Conservation (phyloP, 2,113 vertebrate genomes). For the Chloebia gouldiae region DNA sequence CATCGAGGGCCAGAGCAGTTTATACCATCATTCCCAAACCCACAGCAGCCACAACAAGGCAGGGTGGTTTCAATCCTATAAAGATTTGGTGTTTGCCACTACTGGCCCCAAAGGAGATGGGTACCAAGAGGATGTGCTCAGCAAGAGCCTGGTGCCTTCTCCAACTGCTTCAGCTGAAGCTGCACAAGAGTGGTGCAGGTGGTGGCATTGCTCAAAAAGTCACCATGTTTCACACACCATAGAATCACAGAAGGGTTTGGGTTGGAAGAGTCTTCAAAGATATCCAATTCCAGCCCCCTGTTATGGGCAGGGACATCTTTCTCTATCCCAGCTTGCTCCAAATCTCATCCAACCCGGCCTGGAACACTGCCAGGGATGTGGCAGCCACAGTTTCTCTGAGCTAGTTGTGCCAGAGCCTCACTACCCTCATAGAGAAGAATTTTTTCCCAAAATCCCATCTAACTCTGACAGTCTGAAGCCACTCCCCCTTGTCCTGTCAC, state of each 20-base stretch:
- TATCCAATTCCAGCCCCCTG: neutral
- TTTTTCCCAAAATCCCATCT: neutral
- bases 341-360: fast-evolving
- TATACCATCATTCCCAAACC: neutral
- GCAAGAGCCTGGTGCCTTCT: neutral
- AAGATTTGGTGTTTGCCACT: neutral
- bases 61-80: neutral
- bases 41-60: neutral
- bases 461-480: neutral
- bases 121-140: neutral
- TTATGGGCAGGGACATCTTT: neutral
- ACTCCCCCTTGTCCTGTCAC: neutral
- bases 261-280: neutral
- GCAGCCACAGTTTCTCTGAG: neutral
- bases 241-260: neutral
- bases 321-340: fast-evolving
- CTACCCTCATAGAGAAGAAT: neutral
- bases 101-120: neutral
- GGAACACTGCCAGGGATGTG: neutral
- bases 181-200: neutral
- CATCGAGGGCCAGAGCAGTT: neutral
- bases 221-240: neutral
- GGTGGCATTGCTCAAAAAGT: neutral
- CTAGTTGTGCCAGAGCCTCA: neutral
- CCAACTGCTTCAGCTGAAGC: neutral